phyloP scores from a whole-genome alignment of 1,140 invertebrate genomes.

The Hyles euphorbiae region DNA sequence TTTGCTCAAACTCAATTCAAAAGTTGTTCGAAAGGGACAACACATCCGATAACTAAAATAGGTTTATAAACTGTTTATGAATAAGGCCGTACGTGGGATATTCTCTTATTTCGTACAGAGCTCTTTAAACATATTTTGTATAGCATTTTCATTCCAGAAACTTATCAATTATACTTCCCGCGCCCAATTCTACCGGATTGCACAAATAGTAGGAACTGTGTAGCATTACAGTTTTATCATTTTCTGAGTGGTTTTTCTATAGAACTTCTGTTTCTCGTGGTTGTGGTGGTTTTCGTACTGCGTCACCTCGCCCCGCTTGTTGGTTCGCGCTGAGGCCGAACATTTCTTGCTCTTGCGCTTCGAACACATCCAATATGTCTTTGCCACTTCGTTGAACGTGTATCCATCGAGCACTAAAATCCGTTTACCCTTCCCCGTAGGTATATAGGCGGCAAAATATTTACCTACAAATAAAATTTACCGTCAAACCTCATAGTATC shows the following conservation, averaged over 20 bases:
- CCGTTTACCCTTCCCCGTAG: conserved; percentile 45
- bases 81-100: too few relatives aligned
- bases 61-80: too few relatives aligned
- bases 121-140: too few relatives aligned
- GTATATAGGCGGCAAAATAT: conserved; percentile 44
- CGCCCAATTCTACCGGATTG: too few relatives aligned
- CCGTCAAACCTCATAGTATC: too few relatives aligned
- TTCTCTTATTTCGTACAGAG: too few relatives aligned
- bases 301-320: conserved; percentile 42
- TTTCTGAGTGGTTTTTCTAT: conserved; percentile 37
- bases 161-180: too few relatives aligned
- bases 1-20: too few relatives aligned
- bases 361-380: conserved; percentile 50
- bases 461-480: conserved; percentile 31
- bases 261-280: conserved; percentile 45
- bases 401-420: conserved; percentile 45
- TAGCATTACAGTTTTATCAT: conserved; percentile 20
- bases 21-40: too few relatives aligned
- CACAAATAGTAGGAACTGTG: too few relatives aligned
- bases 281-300: conserved; percentile 38
- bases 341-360: conserved; percentile 32
- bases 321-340: conserved; percentile 44
- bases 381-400: conserved; percentile 37
- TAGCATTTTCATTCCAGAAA: too few relatives aligned
- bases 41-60: too few relatives aligned